Evolutionary conservation across 2,113 vertebrate genomes (phyloP), one percentile per base, ranked within the genome.

Genomic region (Pterocles orientalis): DNA sequence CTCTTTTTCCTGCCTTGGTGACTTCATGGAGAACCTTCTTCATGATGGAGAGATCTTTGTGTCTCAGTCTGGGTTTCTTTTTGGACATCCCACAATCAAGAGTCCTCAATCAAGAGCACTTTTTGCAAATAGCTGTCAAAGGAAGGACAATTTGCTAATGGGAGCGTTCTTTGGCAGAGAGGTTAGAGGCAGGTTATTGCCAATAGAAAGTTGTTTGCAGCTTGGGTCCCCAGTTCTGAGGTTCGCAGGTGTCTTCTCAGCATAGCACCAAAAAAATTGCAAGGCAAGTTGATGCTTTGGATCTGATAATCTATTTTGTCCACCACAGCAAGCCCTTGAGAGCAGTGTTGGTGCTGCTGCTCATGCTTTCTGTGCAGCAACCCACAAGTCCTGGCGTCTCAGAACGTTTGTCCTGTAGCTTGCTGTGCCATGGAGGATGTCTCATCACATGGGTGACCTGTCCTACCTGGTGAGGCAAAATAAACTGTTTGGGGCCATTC

Each of bases 401-500:
- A 18, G 29, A 28, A 8, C 13, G 18, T 34, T 2, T 8, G 68
- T 25, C 18, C 33, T 13, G 7, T 71, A 41, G 75, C 36, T 51
- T 3, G 0, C 18, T 2, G 53, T 21, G 64, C 56, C 17, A 0
- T 5, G 1, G 28, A 4, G 34, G 48, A 14, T 25, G 25, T 9
- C 26, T 18, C 3, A 0, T 11, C 23, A 4, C 23, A 10, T 48
- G 23, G 23, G 0, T 57, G 73, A 62, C 17, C 13, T 1, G 0
- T 34, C 33, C 28, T 39, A 39, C 2, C 0, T 4, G 3, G 43
- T 14, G 3, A 25, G 43, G 86, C 53, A 31, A 25, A 18, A 36
- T 0, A 23, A 20, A 25, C 47, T 8, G 13, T 23, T 10, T 8
- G 14, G 18, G 28, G 47, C 43, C n/a, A 1, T 64, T 33, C 56